phyloP scores from a whole-genome alignment of 2,113 vertebrate genomes.

The Silurus asotus region DNA sequence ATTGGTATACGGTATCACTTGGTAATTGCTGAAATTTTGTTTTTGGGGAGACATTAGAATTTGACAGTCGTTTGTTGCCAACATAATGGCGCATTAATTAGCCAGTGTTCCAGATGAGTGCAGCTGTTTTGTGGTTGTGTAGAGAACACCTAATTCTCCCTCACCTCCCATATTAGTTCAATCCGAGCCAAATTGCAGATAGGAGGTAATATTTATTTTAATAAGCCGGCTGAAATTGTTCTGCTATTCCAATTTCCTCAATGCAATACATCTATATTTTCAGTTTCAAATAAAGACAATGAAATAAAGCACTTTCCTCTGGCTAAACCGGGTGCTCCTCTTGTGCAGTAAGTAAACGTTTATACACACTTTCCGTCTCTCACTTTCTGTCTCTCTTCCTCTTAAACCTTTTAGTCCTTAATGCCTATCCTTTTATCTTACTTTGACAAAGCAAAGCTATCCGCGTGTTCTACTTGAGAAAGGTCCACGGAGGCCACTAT shows the following conservation, averaged over 20 bases:
- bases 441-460: conserved; percentile 17
- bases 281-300: conserved; percentile 9
- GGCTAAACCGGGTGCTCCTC: background rate
- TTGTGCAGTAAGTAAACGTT: background rate
- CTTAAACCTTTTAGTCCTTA: background rate
- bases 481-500: conserved; percentile 6
- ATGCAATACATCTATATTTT: background rate
- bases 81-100: conserved; percentile 30
- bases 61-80: conserved; percentile 11
- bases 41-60: conserved; percentile 20
- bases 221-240: conserved; percentile 9
- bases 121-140: background rate
- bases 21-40: conserved; percentile 27
- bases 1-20: background rate
- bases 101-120: conserved; percentile 20
- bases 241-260: conserved; percentile 24
- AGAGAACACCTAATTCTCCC: background rate
- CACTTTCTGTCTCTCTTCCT: background rate
- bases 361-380: background rate
- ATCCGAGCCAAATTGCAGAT: background rate
- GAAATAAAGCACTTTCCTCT: background rate
- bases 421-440: conserved; percentile 18
- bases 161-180: conserved; percentile 10
- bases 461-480: background rate
- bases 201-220: conserved; percentile 26